phyloP scores from a whole-genome alignment of 2,888 invertebrate genomes.

The Sphecodes monilicornis region DNA sequence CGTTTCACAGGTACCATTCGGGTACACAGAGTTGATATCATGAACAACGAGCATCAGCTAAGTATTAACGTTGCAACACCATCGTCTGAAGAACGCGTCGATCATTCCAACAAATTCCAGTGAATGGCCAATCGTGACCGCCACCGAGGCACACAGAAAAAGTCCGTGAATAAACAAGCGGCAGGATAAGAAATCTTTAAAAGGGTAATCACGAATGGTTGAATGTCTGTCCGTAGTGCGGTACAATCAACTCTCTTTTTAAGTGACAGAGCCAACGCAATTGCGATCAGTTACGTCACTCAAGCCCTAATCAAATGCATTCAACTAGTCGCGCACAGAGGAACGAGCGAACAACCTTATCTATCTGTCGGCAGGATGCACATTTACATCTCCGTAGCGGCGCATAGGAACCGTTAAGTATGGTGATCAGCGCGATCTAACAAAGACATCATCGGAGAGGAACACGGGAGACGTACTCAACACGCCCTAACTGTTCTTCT shows the following conservation, averaged over 20 bases:
- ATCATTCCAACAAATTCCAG: neutral
- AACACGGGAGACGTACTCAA: constrained; percentile 54
- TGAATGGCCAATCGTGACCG: neutral
- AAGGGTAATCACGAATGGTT: constrained; percentile 12
- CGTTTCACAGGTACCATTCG: too few species aligned
- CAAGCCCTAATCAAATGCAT: constrained; percentile 49
- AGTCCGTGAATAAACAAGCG: constrained; percentile 5
- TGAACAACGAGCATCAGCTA: neutral
- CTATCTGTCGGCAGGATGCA: constrained; percentile 42
- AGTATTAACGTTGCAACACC: neutral
- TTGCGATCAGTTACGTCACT: constrained; percentile 46
- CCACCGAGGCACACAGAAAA: neutral
- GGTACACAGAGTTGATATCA: too few species aligned
- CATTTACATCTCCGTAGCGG: constrained; percentile 40
- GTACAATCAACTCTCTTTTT: constrained; percentile 4
- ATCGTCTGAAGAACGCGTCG: neutral
- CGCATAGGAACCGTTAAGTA: constrained; percentile 55
- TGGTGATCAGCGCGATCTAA: constrained; percentile 43
- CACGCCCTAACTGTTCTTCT: constrained; percentile 63
- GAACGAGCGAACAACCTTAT: constrained; percentile 32
- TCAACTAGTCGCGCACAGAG: constrained; percentile 20
- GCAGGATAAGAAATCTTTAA: constrained; percentile 1
- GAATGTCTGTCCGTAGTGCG: neutral
- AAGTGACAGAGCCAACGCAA: constrained; percentile 4
- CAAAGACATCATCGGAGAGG: constrained; percentile 60